These are phyloP conservation scores for Gisinianus flammeolus DNA, from an alignment of 2,888 invertebrate species.

Conservation along the genomic window DNA sequence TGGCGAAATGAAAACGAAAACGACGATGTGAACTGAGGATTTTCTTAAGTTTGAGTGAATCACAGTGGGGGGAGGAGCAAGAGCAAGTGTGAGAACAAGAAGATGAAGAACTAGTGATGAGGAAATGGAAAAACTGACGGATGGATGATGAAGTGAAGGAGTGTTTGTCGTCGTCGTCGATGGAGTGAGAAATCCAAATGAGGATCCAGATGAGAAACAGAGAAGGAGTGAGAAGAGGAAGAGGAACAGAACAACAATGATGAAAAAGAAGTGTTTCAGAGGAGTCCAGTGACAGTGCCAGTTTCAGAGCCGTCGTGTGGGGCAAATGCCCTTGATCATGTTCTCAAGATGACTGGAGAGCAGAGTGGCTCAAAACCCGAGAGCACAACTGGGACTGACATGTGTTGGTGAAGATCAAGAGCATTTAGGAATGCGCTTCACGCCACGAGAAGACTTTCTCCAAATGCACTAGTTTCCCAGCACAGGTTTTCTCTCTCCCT, in stretches of 20 bases:
- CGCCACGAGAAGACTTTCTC: constrained; percentile 22
- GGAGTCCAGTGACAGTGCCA: too few relatives aligned
- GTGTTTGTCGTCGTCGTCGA: too few relatives aligned
- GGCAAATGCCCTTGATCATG: constrained; percentile 20
- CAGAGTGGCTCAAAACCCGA: constrained; percentile 20
- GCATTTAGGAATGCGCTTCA: constrained; percentile 36
- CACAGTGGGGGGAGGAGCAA: too few relatives aligned
- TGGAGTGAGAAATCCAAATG: background rate
- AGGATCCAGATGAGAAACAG: background rate
- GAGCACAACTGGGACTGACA: constrained; percentile 39
- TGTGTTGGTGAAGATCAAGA: constrained; percentile 35
- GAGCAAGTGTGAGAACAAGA: too few relatives aligned
- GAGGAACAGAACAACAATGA: background rate
- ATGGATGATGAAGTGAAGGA: too few relatives aligned
- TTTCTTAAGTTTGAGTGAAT: too few relatives aligned
- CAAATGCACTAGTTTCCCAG: constrained; percentile 25
- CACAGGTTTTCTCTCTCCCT: constrained; percentile 1
- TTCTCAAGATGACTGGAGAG: constrained; percentile 29
- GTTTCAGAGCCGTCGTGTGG: too few relatives aligned
- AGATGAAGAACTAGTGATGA: background rate
- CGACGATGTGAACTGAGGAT: too few relatives aligned
- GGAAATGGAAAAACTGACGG: background rate
- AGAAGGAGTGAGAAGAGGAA: background rate
- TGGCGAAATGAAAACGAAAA: too few relatives aligned
- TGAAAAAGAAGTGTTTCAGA: background rate